phyloP scores from a whole-genome alignment of 2,797 vertebrate genomes.

The Brachymystax lenok region DNA sequence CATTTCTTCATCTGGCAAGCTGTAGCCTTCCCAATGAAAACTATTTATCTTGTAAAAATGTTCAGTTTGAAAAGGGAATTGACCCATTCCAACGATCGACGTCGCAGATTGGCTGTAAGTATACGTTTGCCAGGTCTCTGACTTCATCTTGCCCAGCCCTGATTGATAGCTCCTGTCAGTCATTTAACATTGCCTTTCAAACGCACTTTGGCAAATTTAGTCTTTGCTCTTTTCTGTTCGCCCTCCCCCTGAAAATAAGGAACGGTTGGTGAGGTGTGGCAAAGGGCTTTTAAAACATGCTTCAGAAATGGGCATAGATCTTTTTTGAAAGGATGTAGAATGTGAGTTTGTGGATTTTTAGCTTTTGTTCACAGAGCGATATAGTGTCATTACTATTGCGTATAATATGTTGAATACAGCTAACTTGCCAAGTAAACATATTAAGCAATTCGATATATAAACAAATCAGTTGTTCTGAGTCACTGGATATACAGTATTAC shows the following conservation, averaged over 20 bases:
- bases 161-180: conserved; percentile 74
- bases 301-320: not conserved
- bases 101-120: conserved; percentile 54
- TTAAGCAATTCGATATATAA: not conserved
- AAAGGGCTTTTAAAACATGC: conserved; percentile 38
- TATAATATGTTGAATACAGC: not conserved
- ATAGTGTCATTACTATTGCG: not conserved
- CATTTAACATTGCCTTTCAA: conserved; percentile 72
- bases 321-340: not conserved
- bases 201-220: conserved; percentile 59
- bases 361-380: not conserved
- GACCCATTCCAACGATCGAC: conserved; percentile 52
- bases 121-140: conserved; percentile 64
- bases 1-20: too few species aligned
- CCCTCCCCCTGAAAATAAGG: conserved; percentile 32
- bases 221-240: conserved; percentile 46
- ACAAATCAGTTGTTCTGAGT: not conserved
- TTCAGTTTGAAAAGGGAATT: conserved; percentile 43
- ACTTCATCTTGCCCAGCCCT: conserved; percentile 60
- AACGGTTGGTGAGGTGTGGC: conserved; percentile 43
- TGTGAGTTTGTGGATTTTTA: not conserved
- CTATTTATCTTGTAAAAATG: conserved; percentile 41
- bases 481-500: not conserved
- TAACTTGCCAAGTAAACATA: not conserved
- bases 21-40: not conserved